A percentile compares a stretch with the other conserved stretches of the same genome.
Conservation (phyloP, 2,797 vertebrate species). For the Gephyroberyx darwinii region DNA sequence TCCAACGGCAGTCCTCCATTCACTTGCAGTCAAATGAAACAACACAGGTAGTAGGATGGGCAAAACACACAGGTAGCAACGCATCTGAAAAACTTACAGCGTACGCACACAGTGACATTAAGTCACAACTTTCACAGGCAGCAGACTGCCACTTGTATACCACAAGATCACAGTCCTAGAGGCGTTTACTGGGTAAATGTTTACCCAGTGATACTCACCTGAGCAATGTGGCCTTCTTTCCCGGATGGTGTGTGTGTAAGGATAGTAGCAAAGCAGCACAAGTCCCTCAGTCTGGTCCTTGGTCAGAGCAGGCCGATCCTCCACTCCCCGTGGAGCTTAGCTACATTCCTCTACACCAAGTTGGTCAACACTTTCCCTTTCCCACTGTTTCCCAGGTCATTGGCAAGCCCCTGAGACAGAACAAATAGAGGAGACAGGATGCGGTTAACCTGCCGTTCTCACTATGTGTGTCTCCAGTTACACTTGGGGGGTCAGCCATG, state of each 20-base stretch:
- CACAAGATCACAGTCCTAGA: slow-evolving; percentile 44
- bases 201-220: slow-evolving; percentile 74
- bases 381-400: slow-evolving; percentile 51
- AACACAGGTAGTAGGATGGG: neutral
- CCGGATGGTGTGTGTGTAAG: neutral
- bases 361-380: slow-evolving; percentile 35
- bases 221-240: slow-evolving; percentile 48
- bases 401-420: slow-evolving; percentile 24
- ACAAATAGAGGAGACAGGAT: slow-evolving; percentile 18
- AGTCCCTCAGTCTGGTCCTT: slow-evolving; percentile 27
- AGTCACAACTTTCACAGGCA: slow-evolving; percentile 45
- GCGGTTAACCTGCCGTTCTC: slow-evolving; percentile 17
- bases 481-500: slow-evolving; percentile 34
- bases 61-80: neutral
- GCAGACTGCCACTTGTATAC: slow-evolving; percentile 30
- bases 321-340: slow-evolving; percentile 55
- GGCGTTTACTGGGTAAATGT: slow-evolving; percentile 76
- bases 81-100: neutral
- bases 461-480: neutral
- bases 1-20: slow-evolving; percentile 60
- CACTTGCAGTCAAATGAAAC: slow-evolving; percentile 41
- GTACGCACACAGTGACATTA: slow-evolving; percentile 3
- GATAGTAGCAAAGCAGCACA: slow-evolving; percentile 16
- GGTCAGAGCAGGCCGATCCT: slow-evolving; percentile 55
- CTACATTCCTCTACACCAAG: slow-evolving; percentile 60